Evolutionary conservation across 2,888 invertebrate genomes (phyloP), one percentile per base, ranked within the genome.

Genomic region (Rapana venosa): DNA sequence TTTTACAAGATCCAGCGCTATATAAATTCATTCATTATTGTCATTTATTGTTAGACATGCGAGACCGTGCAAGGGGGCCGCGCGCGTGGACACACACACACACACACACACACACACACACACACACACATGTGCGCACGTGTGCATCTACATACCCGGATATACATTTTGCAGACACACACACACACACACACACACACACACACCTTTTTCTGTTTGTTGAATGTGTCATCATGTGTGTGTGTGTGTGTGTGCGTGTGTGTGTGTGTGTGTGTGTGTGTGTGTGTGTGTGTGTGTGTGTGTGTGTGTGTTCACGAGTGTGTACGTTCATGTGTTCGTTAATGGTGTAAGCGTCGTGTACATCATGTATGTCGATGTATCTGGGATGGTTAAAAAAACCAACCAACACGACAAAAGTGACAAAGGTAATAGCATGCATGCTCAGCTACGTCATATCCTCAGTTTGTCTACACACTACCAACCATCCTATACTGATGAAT

Each of bases 221-320:
- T 66, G 66, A 66, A 66, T 66, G 17, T 22, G 26, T 22, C 5
- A 22, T 20, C 66, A 5, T 66, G 20, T 66, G 22, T 22, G 20
- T 22, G 5, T 26, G 22, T 66, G 20, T 66, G 20, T 30, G 26
- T 15, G 70, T 70, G 17, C 26, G 13, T 22, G 70, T 70, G 20
- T 15, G 70, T 70, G 15, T 8, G 70, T 70, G 70, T 61, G 70
- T 70, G 70, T 70, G 70, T 70, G 70, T 70, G 70, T 70, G 70
- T 70, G 70, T 70, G 70, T 70, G 70, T 70, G 70, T 70, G 70
- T 70, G 74, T 74, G 74, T 74, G 74, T 74, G 74, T 74, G 74
- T 74, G 74, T 74, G 74, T 74, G 74, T 74, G 74, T 74, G 70
- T 74, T 22, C 26, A n/a, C 26, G 74, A 26, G 74, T 74, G 74